Evolutionary conservation across 2,797 vertebrate genomes (phyloP), one percentile per base, ranked within the genome.

Genomic region (Momotus momota): DNA sequence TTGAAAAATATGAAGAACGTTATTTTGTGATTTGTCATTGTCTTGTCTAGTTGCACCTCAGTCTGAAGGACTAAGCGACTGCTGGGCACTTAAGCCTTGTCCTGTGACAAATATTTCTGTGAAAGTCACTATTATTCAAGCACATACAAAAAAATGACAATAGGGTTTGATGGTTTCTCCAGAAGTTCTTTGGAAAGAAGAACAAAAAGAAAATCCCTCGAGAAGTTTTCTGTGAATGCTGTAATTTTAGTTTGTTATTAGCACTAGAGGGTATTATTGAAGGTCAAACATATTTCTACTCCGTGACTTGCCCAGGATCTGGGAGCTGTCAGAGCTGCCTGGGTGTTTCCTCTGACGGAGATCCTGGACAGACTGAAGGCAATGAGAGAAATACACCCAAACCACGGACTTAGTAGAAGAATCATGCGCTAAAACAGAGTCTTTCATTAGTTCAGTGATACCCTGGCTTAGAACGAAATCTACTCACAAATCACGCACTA

Each of bases 231-330:
- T 49, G 13, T 27, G 20, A 25, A 46, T 9, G 4, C 40, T 75
- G 65, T 29, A 70, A 51, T 51, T 83, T 38, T 64, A 19, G 62
- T 70, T n/a, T 74, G 14, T 60, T 81, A 48, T 45, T 86, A 71
- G 48, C 43, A 46, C 8, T 43, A 12, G 12, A 62, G 31, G 5
- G 78, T 27, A 57, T 71, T 45, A 43, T n/a, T 81, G 80, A 88
- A 90, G 54, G 49, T 78, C 49, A 57, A 82, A 54, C 6, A 35
- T 17, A 10, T 23, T 21, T 89, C 41, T 38, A 7, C 14, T 31
- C 8, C 9, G 4, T 10, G 15, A 46, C 35, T 81, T 7, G 2
- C 19, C 7, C 0, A 1, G 14, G 52, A 65, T 25, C 31, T 62
- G 10, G 8, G 29, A 86, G 35, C 31, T 85, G 18, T 72, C 74